Conservation (phyloP, 1,140 invertebrate genomes). For the Mycetomoellerius zeteki region DNA sequence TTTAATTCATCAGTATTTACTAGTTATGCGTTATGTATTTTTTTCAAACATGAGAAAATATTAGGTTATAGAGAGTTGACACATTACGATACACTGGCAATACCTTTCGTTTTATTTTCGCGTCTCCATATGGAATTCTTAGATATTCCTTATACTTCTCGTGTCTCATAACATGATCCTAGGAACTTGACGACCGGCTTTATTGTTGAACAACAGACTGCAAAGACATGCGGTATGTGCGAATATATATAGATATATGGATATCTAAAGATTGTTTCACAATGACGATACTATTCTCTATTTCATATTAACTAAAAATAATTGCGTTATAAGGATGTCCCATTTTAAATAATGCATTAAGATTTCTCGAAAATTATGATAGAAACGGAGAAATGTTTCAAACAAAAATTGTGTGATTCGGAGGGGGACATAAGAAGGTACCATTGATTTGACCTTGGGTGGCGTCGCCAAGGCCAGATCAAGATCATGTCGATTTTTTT, state of each 20-base stretch:
- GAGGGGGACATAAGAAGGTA: too few relatives aligned
- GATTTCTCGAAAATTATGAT: too few relatives aligned
- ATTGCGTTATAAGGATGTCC: neutral
- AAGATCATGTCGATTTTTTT: too few relatives aligned
- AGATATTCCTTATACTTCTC: neutral
- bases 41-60: too few relatives aligned
- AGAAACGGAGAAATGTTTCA: too few relatives aligned
- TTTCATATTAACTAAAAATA: neutral
- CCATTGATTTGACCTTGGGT: too few relatives aligned
- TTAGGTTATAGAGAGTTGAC: neutral
- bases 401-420: too few relatives aligned
- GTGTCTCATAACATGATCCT: neutral
- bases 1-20: too few relatives aligned
- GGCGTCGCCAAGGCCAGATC: too few relatives aligned
- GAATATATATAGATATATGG: slow-evolving; percentile 54
- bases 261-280: slow-evolving; percentile 48
- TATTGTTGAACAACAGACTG: slow-evolving; percentile 57
- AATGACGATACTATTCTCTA: neutral
- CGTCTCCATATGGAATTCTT: neutral
- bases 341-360: too few relatives aligned
- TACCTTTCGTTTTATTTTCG: slow-evolving; percentile 17
- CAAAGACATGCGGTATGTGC: slow-evolving; percentile 18
- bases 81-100: neutral
- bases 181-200: slow-evolving; percentile 22
- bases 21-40: too few relatives aligned